Evolutionary conservation across 2,797 vertebrate species (phyloP), one percentile per base, ranked within the genome.

Genomic region (Syndactyla subalaris): DNA sequence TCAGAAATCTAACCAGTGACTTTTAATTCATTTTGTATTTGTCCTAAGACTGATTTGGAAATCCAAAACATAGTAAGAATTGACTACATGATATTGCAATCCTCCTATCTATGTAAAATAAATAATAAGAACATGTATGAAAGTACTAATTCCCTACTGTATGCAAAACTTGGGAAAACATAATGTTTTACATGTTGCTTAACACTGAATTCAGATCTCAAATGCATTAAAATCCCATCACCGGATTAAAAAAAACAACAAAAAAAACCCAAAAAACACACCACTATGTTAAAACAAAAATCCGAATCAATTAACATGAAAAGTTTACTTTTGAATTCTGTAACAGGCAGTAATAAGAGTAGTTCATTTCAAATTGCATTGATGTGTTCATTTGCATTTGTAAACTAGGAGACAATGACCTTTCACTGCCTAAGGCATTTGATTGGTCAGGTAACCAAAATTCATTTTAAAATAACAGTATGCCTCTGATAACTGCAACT

Each of bases 171-270:
- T 62, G 18, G 9, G 10, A 76, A 41, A 89, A 59, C 20, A 71
- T 4, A 0, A 1, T 19, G 6, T 19, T n/a, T 41, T 38, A 30
- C 52, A 45, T 7, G 12, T 12, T 51, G 13, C 32, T 62, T 38
- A 79, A 86, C 11, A 16, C 29, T n/a, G 18, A 68, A 41, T 34
- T 86, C 66, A 71, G 27, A 83, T 23, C 83, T 77, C 41, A 75
- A 72, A 34, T 24, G 5, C 10, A 26, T 7, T 66, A 3, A 67
- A 90, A 88, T 52, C 17, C 4, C 2, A 27, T 5, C 15, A 45
- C 32, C 12, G 5, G 46, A 90, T 20, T n/a, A 27, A 71, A 57
- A 65, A n/a, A n/a, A 10, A 14, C 8, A 11, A 49, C 39, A 17
- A 54, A 68, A 27, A n/a, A 48, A 21, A 1, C 12, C 36, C 36